Evolutionary conservation across 2,888 invertebrate species (phyloP), one percentile per base, ranked within the genome.

Genomic region (Ichneumoninae sp.): DNA sequence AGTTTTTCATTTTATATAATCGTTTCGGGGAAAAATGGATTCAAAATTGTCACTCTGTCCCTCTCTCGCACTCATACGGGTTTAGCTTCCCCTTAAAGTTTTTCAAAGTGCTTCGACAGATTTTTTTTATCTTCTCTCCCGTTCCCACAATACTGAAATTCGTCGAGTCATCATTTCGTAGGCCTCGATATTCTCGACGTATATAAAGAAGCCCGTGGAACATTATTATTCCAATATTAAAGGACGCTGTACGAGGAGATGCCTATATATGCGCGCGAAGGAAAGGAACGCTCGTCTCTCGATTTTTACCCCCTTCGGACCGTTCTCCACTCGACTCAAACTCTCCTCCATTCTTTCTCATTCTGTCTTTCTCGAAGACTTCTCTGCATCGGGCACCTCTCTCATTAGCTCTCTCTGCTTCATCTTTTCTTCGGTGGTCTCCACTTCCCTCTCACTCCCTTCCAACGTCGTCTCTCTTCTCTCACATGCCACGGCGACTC

Each of bases 171-270:
- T 92, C 91, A 89, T 92, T 93, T 92, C 89, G 90, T 91, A 80
- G 74, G 82, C 70, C 47, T 76, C 76, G 76, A 76, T 50, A 90
- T 90, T 89, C 89, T 78, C 22, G 26, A 26, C 66, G 40, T 52
- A 66, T 36, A 52, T 19, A 74, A 60, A 65, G 47, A 87, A 90
- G 91, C 92, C 90, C 90, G 91, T 90, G 91, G 91, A 93, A 92
- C 91, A 91, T 93, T 93, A 92, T 93, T 93, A 93, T 93, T 93
- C 92, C 93, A 93, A 92, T 93, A 93, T 93, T 93, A 90, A 93
- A 91, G 90, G 92, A 92, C 88, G 89, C 87, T 69, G 69, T 68
- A 69, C 81, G 62, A 62, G 62, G 7, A 30, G 10, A 57, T 30
- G 62, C 33, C 33, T 33, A 33, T 62, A 33, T 86, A 82, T 66